These are phyloP conservation scores for Smutsia temminckii DNA, from an alignment of 2,797 vertebrate genomes.

Conservation along the genomic window DNA sequence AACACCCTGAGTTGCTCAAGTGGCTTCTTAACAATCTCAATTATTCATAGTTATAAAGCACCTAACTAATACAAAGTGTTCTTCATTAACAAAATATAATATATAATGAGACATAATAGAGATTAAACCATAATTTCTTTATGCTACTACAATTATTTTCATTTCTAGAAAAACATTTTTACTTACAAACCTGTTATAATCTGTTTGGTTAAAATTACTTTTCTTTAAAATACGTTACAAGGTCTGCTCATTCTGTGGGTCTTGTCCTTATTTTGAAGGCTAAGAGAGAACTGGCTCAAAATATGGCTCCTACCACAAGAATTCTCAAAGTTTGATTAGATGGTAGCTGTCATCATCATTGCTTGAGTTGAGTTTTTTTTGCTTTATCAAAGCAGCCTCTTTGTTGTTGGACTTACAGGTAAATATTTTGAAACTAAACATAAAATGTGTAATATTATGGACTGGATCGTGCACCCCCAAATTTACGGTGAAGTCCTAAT, in stretches of 20 bases:
- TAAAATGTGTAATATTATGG: background rate
- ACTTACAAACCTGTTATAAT: background rate
- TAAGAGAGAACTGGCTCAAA: background rate
- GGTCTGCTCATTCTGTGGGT: background rate
- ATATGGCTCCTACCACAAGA: background rate
- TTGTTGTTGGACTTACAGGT: background rate
- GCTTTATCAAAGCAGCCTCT: background rate
- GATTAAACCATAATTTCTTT: background rate
- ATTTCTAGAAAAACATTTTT: constrained; percentile 3
- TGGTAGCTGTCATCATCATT: background rate
- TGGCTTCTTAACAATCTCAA: background rate
- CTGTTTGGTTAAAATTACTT: background rate
- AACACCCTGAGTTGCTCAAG: background rate
- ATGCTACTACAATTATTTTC: background rate
- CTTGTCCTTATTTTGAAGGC: background rate
- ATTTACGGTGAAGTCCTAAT: background rate
- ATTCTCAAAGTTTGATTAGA: background rate
- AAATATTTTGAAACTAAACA: background rate
- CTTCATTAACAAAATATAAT: background rate
- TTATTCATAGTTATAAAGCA: background rate
- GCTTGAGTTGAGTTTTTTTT: background rate
- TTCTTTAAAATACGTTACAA: background rate
- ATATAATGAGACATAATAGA: background rate
- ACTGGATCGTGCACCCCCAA: background rate
- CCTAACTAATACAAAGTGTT: background rate